phyloP scores from a whole-genome alignment of 2,113 vertebrate genomes.

The Sus scrofa region DNA sequence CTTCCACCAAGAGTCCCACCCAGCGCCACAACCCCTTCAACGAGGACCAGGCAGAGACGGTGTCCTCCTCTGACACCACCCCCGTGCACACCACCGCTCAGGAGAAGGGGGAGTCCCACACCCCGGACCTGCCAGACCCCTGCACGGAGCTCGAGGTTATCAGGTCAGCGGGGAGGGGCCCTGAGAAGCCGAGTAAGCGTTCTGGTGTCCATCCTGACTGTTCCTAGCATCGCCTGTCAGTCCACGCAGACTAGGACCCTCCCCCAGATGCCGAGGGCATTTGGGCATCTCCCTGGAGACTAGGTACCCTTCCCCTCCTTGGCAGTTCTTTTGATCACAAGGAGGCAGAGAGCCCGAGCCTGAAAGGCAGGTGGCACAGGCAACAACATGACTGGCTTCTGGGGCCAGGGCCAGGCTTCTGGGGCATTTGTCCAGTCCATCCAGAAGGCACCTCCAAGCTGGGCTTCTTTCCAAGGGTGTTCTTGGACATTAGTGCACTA shows the following conservation, averaged over 20 bases:
- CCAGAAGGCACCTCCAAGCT: background rate
- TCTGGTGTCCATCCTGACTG: background rate
- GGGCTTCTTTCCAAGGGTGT: background rate
- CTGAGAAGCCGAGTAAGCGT: background rate
- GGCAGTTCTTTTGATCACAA: background rate
- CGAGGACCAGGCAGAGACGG: constrained; percentile 87
- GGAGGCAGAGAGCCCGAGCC: background rate
- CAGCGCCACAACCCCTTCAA: constrained; percentile 97
- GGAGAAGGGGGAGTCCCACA: constrained; percentile 76
- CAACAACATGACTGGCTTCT: rapidly evolving
- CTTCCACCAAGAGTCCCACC: constrained; percentile 89
- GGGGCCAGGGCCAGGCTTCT: background rate
- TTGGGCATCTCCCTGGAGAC: background rate
- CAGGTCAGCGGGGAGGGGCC: constrained; percentile 87
- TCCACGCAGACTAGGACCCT: rapidly evolving
- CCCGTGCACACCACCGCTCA: constrained; percentile 89
- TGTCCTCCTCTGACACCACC: constrained; percentile 92
- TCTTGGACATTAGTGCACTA: background rate
- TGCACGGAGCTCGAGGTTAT: constrained; percentile 96
- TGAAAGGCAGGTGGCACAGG: rapidly evolving
- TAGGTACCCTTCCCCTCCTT: background rate
- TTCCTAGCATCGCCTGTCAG: background rate
- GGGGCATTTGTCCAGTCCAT: background rate
- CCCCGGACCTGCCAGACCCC: constrained; percentile 84
- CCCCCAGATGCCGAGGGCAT: background rate